A percentile compares a stretch with the other conserved stretches of the same genome.
Conservation (phyloP, 2,113 vertebrate species). For the Phoxinus phoxinus region DNA sequence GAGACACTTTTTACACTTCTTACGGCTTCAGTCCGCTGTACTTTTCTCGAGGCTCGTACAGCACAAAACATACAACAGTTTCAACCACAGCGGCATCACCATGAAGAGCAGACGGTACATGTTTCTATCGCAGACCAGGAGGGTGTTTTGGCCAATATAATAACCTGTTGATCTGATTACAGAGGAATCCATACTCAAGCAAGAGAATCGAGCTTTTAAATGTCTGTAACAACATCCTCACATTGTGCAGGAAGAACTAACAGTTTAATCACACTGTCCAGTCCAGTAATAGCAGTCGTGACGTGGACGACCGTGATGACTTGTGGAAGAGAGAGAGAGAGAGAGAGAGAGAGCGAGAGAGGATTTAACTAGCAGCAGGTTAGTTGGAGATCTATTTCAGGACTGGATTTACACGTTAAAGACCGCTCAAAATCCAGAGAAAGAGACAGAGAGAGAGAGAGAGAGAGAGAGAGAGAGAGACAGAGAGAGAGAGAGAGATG, state of each 20-base stretch:
- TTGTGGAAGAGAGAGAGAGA: conserved; percentile 11
- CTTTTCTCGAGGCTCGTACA: background rate
- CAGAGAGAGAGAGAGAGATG: background rate
- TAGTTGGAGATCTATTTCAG: conserved; percentile 39
- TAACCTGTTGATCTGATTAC: conserved; percentile 11
- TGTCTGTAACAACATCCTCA: background rate
- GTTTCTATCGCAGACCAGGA: background rate
- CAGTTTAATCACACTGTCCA: background rate
- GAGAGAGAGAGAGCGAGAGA: background rate
- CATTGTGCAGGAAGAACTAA: background rate
- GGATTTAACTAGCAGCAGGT: conserved; percentile 34
- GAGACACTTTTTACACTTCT: background rate
- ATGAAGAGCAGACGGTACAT: background rate
- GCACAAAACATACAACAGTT: background rate
- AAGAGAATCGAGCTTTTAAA: conserved; percentile 6
- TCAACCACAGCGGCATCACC: background rate
- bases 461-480: background rate
- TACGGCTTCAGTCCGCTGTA: background rate
- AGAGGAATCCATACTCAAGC: background rate
- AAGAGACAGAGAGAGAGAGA: background rate
- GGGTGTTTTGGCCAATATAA: background rate
- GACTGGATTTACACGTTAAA: conserved; percentile 40
- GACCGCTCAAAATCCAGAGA: background rate
- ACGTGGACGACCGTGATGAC: background rate
- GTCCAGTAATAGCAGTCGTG: background rate